Base-by-base conservation (phyloP, 1,140 invertebrate species). In the Brachionus koreanus region DNA sequence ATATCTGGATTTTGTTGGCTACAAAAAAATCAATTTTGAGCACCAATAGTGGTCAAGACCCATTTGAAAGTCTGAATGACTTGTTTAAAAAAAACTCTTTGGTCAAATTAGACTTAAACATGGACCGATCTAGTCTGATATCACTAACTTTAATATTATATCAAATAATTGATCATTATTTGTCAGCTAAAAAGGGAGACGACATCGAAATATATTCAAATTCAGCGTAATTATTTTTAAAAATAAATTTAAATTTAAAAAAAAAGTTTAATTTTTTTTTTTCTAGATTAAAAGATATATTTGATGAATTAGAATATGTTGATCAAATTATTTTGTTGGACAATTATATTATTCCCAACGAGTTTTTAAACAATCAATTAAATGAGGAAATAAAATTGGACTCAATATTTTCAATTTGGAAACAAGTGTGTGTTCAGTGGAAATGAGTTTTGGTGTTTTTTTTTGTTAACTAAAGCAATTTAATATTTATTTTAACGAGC, bases 1-100 rank as follows among this genome's bases (percentile, higher is more conserved):
- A 49, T 3, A 46, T 74, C 25, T 74, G 69, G 69, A 74, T 74
- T 74, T 74, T 74, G 19, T 49, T 74, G 23, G 43, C 25, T 42
- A 74, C 42, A 0, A 74, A 74, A 46, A 74, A 43, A 19, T 74
- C 69, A 25, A 46, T 74, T 74, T 74, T 74, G 69, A n/a, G 23
- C 9, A 74, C 39, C 5, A 43, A 25, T 43, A 35, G 43, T 43
- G 42, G 25, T 25, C 37, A 46, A 46, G 42, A 74, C 46, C 42
- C 69, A 23, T 74, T 74, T 46, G 69, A 74, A 46, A 43, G 16
- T 23, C n/a, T 74, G 19, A 25, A 74, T 74, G 39, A 23, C 7
- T n/a, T 16, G 12, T 74, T 74, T 46, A 74, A 74, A 74, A 29
- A 46, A 9, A 23, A 74, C 2, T 35, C 37, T 3, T 16, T 3